Evolutionary conservation across 1,140 invertebrate genomes (phyloP).

Genomic region (Latrodectus geometricus): DNA sequence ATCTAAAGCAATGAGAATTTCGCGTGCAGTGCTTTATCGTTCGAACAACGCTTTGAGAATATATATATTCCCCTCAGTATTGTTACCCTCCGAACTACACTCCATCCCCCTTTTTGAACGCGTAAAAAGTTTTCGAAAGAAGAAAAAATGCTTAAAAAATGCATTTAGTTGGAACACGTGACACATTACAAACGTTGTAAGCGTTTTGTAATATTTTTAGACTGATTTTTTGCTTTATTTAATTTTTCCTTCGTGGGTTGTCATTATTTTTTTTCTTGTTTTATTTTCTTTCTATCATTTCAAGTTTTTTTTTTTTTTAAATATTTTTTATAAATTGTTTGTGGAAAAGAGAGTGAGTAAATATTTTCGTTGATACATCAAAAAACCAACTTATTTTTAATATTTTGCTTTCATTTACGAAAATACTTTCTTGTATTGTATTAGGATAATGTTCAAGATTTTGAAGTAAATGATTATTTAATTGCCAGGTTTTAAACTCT

Average conservation of each 20-base stretch:
- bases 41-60: constrained; percentile 21
- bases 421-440: too few relatives aligned
- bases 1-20: constrained; percentile 49
- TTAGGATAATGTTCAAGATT: too few relatives aligned
- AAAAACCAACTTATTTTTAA: too few relatives aligned
- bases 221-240: constrained; percentile 52
- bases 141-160: constrained; percentile 51
- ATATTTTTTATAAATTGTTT: constrained; percentile 5
- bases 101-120: constrained; percentile 3
- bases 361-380: too few relatives aligned
- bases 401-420: too few relatives aligned
- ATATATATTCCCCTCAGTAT: constrained; percentile 39
- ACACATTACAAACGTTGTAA: constrained; percentile 43
- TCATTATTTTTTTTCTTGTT: neutral
- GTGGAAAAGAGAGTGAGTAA: neutral
- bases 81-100: neutral
- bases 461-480: too few relatives aligned
- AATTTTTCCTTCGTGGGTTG: constrained; percentile 24
- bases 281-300: neutral
- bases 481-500: too few relatives aligned
- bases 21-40: constrained; percentile 48
- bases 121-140: constrained; percentile 17
- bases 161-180: constrained; percentile 42
- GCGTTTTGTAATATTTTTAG: constrained; percentile 48
- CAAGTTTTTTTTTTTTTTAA: neutral